Conservation (phyloP, 1,140 invertebrate genomes). For the Harpegnathos saltator region DNA sequence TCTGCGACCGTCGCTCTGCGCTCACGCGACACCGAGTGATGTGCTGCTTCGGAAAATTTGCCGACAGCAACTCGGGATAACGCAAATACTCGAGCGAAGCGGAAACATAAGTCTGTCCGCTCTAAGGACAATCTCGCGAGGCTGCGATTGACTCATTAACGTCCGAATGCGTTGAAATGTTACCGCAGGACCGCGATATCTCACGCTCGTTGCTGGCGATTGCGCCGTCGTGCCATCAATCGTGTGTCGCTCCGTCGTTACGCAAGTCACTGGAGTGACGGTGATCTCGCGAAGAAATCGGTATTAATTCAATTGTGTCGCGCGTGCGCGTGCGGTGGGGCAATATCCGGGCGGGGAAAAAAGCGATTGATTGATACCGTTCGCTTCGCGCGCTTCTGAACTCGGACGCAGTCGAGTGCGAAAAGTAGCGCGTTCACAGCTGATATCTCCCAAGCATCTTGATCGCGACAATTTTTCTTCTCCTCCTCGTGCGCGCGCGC, state of each 20-base stretch:
- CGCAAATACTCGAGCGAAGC: no score
- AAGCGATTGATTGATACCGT: background rate
- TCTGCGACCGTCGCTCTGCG: no score
- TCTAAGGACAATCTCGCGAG: background rate
- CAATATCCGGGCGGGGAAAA: slow-evolving; percentile 10
- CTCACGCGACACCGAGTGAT: no score
- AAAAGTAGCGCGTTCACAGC: background rate
- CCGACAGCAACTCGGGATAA: no score
- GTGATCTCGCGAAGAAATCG: background rate
- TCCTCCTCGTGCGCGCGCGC: background rate
- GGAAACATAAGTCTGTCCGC: background rate
- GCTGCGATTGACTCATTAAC: background rate
- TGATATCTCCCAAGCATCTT: background rate
- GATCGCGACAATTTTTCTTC: background rate
- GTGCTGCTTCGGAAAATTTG: no score
- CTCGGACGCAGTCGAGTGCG: slow-evolving; percentile 17
- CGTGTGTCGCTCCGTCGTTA: background rate
- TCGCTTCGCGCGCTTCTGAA: background rate
- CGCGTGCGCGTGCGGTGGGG: background rate
- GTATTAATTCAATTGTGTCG: slow-evolving; percentile 25
- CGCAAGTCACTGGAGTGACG: background rate
- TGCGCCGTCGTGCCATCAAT: background rate
- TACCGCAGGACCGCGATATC: background rate
- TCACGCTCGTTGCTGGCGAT: background rate
- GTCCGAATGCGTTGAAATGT: slow-evolving; percentile 8